Evolutionary conservation across 1,140 invertebrate genomes (phyloP).

Genomic region (Brachionus calyciflorus): DNA sequence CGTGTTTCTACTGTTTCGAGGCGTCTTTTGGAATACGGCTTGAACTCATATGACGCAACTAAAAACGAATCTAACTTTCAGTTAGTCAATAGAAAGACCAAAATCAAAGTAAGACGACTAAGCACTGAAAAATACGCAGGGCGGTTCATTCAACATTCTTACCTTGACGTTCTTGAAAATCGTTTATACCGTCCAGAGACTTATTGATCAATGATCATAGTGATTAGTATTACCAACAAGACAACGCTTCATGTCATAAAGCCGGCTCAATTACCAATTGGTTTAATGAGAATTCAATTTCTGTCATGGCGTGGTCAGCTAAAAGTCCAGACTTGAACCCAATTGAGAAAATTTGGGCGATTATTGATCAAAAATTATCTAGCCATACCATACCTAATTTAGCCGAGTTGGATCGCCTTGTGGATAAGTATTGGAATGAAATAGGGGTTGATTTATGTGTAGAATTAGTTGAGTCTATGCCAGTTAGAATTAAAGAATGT

Average conservation of each 20-base stretch:
- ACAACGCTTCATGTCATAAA: constrained; percentile 40
- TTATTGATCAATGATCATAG: not conserved
- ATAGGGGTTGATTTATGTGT: not conserved
- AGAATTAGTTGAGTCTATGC: constrained; percentile 6
- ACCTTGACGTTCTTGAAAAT: too few relatives aligned
- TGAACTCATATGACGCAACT: constrained; percentile 13
- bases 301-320: constrained; percentile 11
- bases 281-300: constrained; percentile 30
- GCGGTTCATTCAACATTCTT: too few relatives aligned
- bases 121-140: too few relatives aligned
- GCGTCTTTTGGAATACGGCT: constrained; percentile 7
- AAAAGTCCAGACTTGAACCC: constrained; percentile 46
- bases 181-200: not conserved
- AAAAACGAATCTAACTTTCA: too few relatives aligned
- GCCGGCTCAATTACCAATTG: not conserved
- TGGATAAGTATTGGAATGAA: not conserved
- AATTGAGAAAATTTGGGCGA: constrained; percentile 44
- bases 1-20: constrained; percentile 9
- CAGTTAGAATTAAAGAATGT: not conserved
- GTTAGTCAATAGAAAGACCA: too few relatives aligned
- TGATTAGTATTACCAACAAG: constrained; percentile 40
- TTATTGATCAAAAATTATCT: constrained; percentile 19
- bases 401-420: constrained; percentile 11
- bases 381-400: not conserved
- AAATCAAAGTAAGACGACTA: too few relatives aligned